Base-by-base conservation (phyloP, 2,113 vertebrate genomes). In the Rissa tridactyla region DNA sequence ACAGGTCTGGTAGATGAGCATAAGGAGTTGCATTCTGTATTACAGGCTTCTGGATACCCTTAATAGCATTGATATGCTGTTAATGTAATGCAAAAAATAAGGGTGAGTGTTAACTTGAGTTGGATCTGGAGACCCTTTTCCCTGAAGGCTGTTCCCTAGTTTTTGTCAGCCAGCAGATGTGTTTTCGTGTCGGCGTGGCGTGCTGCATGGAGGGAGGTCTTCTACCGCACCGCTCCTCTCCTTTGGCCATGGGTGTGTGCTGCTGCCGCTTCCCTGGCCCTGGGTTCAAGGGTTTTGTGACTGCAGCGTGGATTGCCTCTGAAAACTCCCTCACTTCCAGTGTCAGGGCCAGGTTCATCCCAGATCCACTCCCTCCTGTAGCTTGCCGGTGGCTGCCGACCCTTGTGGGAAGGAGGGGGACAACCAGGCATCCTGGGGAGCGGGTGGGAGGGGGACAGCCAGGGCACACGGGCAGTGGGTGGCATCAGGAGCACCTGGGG, bases 131-230 rank as follows among this genome's bases (percentile, higher is more conserved):
- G 19, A 25, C 42, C 1, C 1, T 79, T 52, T 82, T 61, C 36
- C 26, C 22, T 4, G 8, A 13, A 10, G 51, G 21, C 51, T 58
- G 46, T 88, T 38, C 58, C 34, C 21, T 30, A 4, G 30, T 21
- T 66, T 81, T 55, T 27, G 25, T 9, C 47, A 51, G 38, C 40
- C 34, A 25, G 62, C 9, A 14, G 61, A 7, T 79, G 21, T 16
- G 44, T 64, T 64, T 23, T 8, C 5, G 0, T 29, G 38, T 73
- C 2, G 0, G 14, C 2, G 1, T 19, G 47, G 1, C 1, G 4
- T 49, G n/a, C 44, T 3, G 5, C 75, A 49, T 23, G 78, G 34
- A 47, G 8, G 5, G 30, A 13, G 9, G 26, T 21, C 22, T 38
- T n/a, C 36, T 15, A 3, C 32, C 0, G 2, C 23, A 0, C 25